Evolutionary conservation across 2,888 invertebrate genomes (phyloP).

Genomic region (Hedya salicella): DNA sequence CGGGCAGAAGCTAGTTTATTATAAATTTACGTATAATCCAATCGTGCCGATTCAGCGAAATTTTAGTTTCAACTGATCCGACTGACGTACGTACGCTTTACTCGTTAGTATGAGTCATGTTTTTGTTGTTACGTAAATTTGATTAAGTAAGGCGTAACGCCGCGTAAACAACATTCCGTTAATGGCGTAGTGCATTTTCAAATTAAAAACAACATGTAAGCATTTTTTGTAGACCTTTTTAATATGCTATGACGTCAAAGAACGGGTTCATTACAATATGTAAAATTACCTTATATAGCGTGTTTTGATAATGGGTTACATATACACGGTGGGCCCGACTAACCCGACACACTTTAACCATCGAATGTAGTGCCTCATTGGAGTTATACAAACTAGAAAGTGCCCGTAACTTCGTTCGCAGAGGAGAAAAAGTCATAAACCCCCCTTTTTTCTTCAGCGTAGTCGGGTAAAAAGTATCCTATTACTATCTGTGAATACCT

Average conservation of each 20-base stretch:
- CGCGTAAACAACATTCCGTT: slow-evolving; percentile 33
- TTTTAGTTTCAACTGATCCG: not conserved
- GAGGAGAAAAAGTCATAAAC: no score
- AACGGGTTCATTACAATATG: not conserved
- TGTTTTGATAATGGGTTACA: not conserved
- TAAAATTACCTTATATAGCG: not conserved
- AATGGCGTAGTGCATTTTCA: slow-evolving; percentile 33
- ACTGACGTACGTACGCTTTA: slow-evolving; percentile 5
- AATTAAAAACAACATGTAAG: slow-evolving; percentile 22
- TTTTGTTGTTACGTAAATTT: slow-evolving; percentile 22
- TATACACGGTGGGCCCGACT: no score
- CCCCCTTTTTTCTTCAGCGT: no score
- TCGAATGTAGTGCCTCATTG: no score
- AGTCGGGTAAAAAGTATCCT: no score
- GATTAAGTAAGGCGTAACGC: slow-evolving; percentile 16
- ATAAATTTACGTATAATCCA: no score
- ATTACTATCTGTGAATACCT: no score
- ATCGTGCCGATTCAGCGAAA: not conserved
- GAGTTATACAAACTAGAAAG: no score
- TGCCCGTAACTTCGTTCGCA: no score
- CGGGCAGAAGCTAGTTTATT: no score
- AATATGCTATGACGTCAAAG: slow-evolving; percentile 31
- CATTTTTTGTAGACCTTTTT: slow-evolving; percentile 12
- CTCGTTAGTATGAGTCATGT: slow-evolving; percentile 17
- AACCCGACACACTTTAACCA: no score